Conservation (phyloP, 2,113 vertebrate genomes). For the Tychaedon coryphoeus region DNA sequence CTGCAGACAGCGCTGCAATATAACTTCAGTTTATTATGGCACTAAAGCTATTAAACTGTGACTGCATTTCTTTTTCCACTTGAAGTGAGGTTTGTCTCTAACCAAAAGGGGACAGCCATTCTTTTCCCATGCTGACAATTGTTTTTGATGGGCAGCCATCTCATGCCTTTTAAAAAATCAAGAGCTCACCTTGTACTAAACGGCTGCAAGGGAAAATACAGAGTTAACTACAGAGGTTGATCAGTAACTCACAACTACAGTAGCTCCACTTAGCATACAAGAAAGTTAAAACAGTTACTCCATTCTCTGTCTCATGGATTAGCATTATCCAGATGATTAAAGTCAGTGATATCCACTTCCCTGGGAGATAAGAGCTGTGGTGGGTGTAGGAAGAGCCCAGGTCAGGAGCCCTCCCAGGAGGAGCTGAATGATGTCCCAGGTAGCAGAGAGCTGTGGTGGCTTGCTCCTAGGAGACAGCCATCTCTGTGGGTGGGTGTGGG, state of each 20-base stretch:
- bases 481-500: neutral
- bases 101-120: neutral
- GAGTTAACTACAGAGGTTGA: neutral
- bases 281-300: neutral
- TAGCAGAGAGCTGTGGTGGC: neutral
- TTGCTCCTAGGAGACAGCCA: neutral
- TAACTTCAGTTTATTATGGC: conserved; percentile 46
- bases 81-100: neutral
- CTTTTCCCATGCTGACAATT: neutral
- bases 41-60: conserved; percentile 39
- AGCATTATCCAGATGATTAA: neutral
- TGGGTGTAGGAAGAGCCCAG: neutral
- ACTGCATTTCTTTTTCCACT: neutral
- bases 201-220: neutral
- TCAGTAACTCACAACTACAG: neutral
- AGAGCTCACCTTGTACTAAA: neutral
- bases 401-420: neutral
- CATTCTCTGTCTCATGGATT: neutral
- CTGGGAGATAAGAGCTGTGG: neutral
- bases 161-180: neutral
- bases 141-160: neutral
- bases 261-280: neutral
- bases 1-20: conserved; percentile 10
- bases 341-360: neutral
- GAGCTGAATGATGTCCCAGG: neutral